phyloP scores from a whole-genome alignment of 2,113 vertebrate species.

The Pteruthius melanotis region DNA sequence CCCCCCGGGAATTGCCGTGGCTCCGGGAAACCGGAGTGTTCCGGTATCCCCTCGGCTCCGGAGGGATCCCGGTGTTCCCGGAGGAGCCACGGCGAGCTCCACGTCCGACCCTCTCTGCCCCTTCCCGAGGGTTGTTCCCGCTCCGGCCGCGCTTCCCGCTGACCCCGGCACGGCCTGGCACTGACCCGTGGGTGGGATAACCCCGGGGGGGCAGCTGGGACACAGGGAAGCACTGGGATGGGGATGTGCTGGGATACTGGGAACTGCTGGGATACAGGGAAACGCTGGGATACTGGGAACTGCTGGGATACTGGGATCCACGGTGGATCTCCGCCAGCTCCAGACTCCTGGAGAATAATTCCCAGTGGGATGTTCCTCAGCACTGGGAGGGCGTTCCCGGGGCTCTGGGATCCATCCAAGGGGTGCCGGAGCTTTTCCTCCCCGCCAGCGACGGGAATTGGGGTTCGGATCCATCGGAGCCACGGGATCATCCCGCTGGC shows the following conservation, averaged over 20 bases:
- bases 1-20: not conserved
- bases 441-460: not conserved
- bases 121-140: not conserved
- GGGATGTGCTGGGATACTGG: not conserved
- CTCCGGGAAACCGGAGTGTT: not conserved
- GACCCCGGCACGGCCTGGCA: not conserved
- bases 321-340: not conserved
- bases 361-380: not conserved
- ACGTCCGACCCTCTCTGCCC: not conserved
- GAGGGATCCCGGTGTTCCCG: not conserved
- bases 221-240: too few species aligned
- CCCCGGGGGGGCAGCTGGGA: not conserved
- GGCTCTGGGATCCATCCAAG: not conserved
- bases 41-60: not conserved
- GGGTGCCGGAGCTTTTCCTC: not conserved
- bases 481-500: not conserved
- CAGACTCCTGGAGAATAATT: not conserved
- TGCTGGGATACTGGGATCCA: not conserved
- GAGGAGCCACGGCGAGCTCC: fast-evolving
- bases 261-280: not conserved
- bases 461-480: not conserved
- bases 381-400: not conserved
- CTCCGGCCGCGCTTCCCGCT: not conserved
- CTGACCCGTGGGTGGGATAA: not conserved
- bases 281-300: not conserved